Evolutionary conservation across 2,113 vertebrate species (phyloP), one percentile per base, ranked within the genome.

Genomic region (Clarias magur): DNA sequence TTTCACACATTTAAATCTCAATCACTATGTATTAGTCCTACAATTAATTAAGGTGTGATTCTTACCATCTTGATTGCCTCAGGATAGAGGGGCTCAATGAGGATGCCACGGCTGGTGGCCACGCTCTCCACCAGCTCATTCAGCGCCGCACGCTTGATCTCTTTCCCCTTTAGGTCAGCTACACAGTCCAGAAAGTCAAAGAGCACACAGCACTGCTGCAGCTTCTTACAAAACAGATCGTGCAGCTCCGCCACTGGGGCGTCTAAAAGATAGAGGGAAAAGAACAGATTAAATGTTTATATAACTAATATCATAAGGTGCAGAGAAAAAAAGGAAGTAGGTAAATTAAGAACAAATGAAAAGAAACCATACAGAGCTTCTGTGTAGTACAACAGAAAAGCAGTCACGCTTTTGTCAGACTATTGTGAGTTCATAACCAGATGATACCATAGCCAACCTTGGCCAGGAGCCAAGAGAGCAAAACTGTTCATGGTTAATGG

Each of bases 121-220:
- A 98, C 95, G 16, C 96, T 96, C 90, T 98, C 97, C 93, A 98
- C 97, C 93, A 98, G 95, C 88, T 98, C 97, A 1, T 97, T 98
- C 86, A 98, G 95, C 0, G 97, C 97, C 0, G 97, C 96, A 21
- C 97, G 95, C 91, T 98, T 98, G 93, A 98, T 96, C 94, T 98
- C 97, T 93, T 98, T 98, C 82, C 97, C 97, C 92, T 98, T 98
- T 82, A 98, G 95, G 95, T 98, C 97, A 0, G 97, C 97, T 85
- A 98, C 97, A 59, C 96, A 97, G 95, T 98, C 97, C 94, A 98
- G 93, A 93, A 98, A 98, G 93, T 98, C 97, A 59, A 98, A 98
- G 87, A 97, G 93, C 90, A 97, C 96, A 78, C 96, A 97, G 87
- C 97, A 98, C 91, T 98, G 97, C 94, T 97, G 96, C 88, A 98